These are phyloP conservation scores for Syrista parreyssii DNA, from an alignment of 2,888 invertebrate species.

Conservation along the genomic window DNA sequence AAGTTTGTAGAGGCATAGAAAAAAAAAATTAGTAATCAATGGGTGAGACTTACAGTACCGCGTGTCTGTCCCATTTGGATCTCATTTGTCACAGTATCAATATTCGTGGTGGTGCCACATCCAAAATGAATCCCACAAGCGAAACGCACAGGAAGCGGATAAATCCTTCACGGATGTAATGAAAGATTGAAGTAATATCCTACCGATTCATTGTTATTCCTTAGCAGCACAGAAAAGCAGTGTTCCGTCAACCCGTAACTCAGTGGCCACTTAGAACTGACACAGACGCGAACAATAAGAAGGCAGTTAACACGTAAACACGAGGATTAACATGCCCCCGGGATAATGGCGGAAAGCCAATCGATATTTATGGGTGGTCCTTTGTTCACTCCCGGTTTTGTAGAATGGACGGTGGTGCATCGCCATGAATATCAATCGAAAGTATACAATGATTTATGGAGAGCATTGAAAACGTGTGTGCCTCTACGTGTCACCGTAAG, in stretches of 20 bases:
- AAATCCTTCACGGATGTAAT: not conserved
- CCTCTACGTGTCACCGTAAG: not conserved
- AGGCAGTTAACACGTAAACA: slow-evolving; percentile 20
- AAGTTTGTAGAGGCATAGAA: not conserved
- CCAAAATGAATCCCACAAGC: not conserved
- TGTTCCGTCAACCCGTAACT: slow-evolving; percentile 16
- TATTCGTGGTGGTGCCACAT: not conserved
- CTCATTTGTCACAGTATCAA: not conserved
- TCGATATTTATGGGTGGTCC: slow-evolving; percentile 7
- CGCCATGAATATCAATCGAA: slow-evolving; percentile 4
- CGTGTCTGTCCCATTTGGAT: slow-evolving; percentile 6
- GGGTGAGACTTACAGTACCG: not conserved
- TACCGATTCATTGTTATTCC: slow-evolving; percentile 10
- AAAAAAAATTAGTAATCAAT: not conserved
- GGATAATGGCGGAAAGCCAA: not conserved
- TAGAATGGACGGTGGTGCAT: not conserved
- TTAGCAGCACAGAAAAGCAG: not conserved
- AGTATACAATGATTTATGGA: slow-evolving; percentile 1
- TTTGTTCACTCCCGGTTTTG: slow-evolving; percentile 4
- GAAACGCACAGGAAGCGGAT: slow-evolving; percentile 7
- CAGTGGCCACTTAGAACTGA: slow-evolving; percentile 22
- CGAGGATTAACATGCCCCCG: slow-evolving; percentile 12
- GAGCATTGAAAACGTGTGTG: not conserved
- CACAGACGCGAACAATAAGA: slow-evolving; percentile 11
- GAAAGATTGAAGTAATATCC: not conserved